These are phyloP conservation scores for Molorchus minor DNA, from an alignment of 2,888 invertebrate species.

Conservation along the genomic window DNA sequence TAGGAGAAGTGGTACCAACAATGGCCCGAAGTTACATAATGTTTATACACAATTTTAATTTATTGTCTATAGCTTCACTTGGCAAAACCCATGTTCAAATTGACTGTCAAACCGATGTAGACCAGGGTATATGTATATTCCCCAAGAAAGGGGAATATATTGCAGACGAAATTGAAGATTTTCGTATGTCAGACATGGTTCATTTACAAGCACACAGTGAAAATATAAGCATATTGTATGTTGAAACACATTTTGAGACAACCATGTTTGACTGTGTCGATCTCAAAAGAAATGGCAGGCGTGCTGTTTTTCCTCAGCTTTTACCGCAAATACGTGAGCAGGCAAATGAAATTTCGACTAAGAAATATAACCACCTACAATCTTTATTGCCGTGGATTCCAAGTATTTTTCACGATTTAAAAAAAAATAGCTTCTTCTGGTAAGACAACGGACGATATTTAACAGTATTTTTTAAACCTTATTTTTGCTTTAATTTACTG, in stretches of 20 bases:
- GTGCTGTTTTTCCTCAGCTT: slow-evolving; percentile 5
- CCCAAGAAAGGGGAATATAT: too few relatives aligned
- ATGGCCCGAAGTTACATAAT: too few relatives aligned
- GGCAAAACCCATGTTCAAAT: too few relatives aligned
- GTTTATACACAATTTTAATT: too few relatives aligned
- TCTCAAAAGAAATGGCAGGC: slow-evolving; percentile 20
- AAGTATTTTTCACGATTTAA: not conserved
- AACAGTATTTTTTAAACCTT: too few relatives aligned
- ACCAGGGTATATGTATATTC: too few relatives aligned
- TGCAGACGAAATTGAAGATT: not conserved
- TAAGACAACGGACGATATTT: too few relatives aligned
- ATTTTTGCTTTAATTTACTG: too few relatives aligned
- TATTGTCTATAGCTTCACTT: too few relatives aligned
- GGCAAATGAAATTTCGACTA: slow-evolving; percentile 22
- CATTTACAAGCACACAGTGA: slow-evolving; percentile 20
- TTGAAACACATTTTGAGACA: slow-evolving; percentile 17
- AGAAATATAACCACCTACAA: slow-evolving; percentile 28
- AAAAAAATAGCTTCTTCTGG: too few relatives aligned
- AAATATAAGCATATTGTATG: not conserved
- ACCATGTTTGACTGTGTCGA: slow-evolving; percentile 12
- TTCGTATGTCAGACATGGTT: slow-evolving; percentile 24
- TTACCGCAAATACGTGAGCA: slow-evolving; percentile 9
- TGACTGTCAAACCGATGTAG: too few relatives aligned
- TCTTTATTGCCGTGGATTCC: slow-evolving; percentile 6
- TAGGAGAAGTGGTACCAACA: too few relatives aligned